These are phyloP conservation scores for Tarsius wallacei DNA, from an alignment of 2,797 vertebrate species.

Conservation along the genomic window DNA sequence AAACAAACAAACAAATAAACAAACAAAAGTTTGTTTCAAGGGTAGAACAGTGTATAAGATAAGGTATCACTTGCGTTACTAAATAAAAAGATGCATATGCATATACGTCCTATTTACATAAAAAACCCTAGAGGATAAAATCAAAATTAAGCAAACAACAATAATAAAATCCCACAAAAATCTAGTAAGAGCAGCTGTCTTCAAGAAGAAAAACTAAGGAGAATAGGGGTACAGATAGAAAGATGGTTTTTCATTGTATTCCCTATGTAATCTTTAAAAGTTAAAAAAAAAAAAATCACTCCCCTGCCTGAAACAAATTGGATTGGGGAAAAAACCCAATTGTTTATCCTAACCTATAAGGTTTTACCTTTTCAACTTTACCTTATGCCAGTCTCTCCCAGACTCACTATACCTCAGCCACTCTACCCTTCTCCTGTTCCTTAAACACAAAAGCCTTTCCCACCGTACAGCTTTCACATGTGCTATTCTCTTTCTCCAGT, in stretches of 20 bases:
- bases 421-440: background rate
- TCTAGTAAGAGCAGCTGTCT: background rate
- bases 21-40: background rate
- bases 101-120: background rate
- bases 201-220: conserved; percentile 20
- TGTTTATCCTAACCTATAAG: background rate
- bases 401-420: background rate
- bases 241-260: background rate
- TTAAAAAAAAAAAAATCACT: background rate
- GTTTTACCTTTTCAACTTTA: background rate
- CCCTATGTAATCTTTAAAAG: background rate
- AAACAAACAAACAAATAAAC: too few relatives aligned
- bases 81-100: background rate
- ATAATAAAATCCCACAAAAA: background rate
- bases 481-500: background rate
- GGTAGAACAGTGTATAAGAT: background rate
- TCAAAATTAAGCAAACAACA: background rate
- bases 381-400: background rate
- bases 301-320: background rate
- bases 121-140: background rate
- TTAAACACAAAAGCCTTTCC: background rate
- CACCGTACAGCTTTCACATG: background rate
- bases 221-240: background rate
- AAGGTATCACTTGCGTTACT: background rate
- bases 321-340: background rate